Base-by-base conservation (phyloP, 2,113 vertebrate species). In the Actenoides hombroni region DNA sequence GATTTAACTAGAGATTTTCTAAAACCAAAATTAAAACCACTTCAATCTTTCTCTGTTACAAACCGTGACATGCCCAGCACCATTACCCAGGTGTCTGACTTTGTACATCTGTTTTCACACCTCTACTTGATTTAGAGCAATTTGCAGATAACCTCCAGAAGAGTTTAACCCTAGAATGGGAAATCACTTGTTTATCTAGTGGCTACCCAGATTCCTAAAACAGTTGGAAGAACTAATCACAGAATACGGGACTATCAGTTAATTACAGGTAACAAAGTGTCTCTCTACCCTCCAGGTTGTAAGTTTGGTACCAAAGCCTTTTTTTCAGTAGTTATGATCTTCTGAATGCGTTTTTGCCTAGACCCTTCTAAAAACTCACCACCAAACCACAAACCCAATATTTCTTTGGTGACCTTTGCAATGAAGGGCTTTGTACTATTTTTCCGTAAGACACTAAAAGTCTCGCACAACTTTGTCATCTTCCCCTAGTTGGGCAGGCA, bases 371-470 rank as follows among this genome's bases (percentile, higher is more conserved):
- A 86, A 94, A 88, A n/a, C 26, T 74, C 44, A 14, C 26, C 67
- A 29, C 39, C 16, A 84, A 77, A 48, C 28, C 9, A 54, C 19
- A 54, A 61, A 51, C 1, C 35, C 29, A 64, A 0, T 73, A 65
- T 83, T 89, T 59, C 13, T 17, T 48, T 37, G 5, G 9, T 17
- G 28, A 74, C 19, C 17, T 69, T 35, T 56, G 3, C 24, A 49
- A 51, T 29, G 39, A 82, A 83, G 8, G 0, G 0, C 4, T 81
- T 75, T 3, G 1, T n/a, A 17, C 53, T 51, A 26, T 57, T 76
- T 87, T 86, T 85, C 9, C 74, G 26, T n/a, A 33, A 65, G 31
- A 31, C 10, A 19, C 19, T 56, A 16, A 20, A 80, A 63, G 5
- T 21, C 16, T 88, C 9, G 2, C 23, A 16, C 44, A 68, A 23